Evolutionary conservation across 2,888 invertebrate species (phyloP), one percentile per base, ranked within the genome.

Genomic region (Archips crataeganus): DNA sequence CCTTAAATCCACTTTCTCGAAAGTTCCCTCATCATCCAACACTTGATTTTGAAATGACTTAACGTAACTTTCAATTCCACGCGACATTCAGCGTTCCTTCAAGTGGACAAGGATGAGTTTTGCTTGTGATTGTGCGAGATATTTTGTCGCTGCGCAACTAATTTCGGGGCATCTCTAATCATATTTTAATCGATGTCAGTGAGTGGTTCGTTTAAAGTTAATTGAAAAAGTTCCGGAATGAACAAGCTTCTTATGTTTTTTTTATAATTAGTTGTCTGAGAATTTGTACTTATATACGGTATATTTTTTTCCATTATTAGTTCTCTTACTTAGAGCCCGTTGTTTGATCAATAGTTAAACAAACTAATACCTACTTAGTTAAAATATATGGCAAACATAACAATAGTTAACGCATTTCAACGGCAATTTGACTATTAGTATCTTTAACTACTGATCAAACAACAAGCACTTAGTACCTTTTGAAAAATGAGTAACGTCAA

Each of bases 141-240:
- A 45, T 45, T 45, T 45, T 11, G 11, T 11, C 45, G 45, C 45
- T 3, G n/a, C 49, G 49, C 49, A 49, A n/a, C 49, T 49, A 54
- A 54, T 54, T 54, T 15, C 11, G 45, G 4, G 34, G 47, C 15
- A 63, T 63, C 62, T 51, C 47, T 70, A 70, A 70, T 70, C 54
- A 71, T 62, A 36, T 54, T 62, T 67, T 62, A 72, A 67, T 72
- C 62, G 54, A 15, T 54, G 54, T 54, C 61, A 61, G 32, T 32
- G 32, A 42, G 45, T 45, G 47, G 42, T 51, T 72, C 62, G 45
- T 72, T 67, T 32, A 23, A n/a, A 23, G 36, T 54, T 67, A 61
- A 72, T 72, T 72, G 61, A 65, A 72, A 62, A 72, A 72, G 66
- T 72, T 67, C 15, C 15, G 15, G 54, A 3, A 11, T 45, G 10